Conservation (phyloP, 2,888 invertebrate species). For the Heliconius cydno region DNA sequence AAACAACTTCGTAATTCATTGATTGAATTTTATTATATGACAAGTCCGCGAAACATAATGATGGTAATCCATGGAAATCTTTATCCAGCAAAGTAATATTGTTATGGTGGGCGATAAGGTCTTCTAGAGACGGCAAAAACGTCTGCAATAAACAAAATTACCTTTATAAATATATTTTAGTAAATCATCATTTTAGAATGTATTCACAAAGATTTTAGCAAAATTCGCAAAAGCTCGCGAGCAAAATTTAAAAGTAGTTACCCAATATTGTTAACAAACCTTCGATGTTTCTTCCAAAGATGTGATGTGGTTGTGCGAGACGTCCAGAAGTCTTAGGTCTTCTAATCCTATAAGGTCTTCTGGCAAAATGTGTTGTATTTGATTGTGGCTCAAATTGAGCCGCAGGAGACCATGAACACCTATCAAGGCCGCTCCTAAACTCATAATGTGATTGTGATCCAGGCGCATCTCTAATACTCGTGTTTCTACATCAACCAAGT, state of each 20-base stretch:
- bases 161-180: neutral
- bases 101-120: slow-evolving; percentile 90
- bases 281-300: slow-evolving; percentile 92
- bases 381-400: slow-evolving; percentile 90
- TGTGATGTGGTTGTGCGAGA: slow-evolving; percentile 89
- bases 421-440: slow-evolving; percentile 89
- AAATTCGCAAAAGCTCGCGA: slow-evolving; percentile 50
- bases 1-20: slow-evolving; percentile 89
- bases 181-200: neutral
- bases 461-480: slow-evolving; percentile 88
- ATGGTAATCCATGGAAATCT: slow-evolving; percentile 92
- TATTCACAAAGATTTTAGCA: neutral
- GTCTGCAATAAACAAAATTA: slow-evolving; percentile 82
- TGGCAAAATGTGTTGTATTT: slow-evolving; percentile 87
- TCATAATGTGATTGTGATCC: slow-evolving; percentile 88
- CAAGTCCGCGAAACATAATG: slow-evolving; percentile 91
- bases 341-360: slow-evolving; percentile 91
- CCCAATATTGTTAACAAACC: slow-evolving; percentile 74
- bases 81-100: slow-evolving; percentile 88
- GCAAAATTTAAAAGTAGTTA: slow-evolving; percentile 46
- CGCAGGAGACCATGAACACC: slow-evolving; percentile 88
- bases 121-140: slow-evolving; percentile 89
- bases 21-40: slow-evolving; percentile 89
- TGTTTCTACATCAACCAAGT: slow-evolving; percentile 90
- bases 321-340: slow-evolving; percentile 88